Conservation (phyloP, 2,888 invertebrate genomes). For the Microdon myrmicae region DNA sequence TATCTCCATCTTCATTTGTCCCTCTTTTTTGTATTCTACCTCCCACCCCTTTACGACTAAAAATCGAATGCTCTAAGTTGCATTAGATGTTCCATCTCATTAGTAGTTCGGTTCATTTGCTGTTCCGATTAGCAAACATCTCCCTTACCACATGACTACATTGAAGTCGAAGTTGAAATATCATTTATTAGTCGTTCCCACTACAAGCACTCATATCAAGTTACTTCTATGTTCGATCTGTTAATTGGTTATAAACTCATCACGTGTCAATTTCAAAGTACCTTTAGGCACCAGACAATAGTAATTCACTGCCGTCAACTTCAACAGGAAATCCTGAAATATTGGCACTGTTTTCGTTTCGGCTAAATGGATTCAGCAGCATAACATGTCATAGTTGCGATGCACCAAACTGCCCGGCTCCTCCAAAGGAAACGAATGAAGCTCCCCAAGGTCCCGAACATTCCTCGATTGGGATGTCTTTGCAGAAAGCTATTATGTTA, state of each 20-base stretch:
- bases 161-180: no score
- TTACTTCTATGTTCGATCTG: constrained; percentile 37
- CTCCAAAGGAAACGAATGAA: constrained; percentile 11
- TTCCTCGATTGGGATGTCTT: constrained; percentile 31
- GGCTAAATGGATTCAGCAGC: constrained; percentile 46
- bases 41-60: no score
- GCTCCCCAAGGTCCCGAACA: constrained; percentile 12
- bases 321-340: constrained; percentile 45
- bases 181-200: neutral
- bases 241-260: constrained; percentile 54
- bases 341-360: constrained; percentile 48
- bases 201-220: neutral
- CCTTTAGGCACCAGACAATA: constrained; percentile 30
- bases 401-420: constrained; percentile 8
- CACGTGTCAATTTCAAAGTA: constrained; percentile 52
- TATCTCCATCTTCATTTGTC: no score
- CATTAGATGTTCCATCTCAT: no score
- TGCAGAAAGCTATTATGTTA: constrained; percentile 41
- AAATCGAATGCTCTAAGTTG: no score
- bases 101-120: no score
- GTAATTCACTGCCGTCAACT: constrained; percentile 11
- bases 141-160: no score
- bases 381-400: constrained; percentile 24
- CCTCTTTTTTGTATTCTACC: no score
- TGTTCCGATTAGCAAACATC: no score